Evolutionary conservation across 2,113 vertebrate species (phyloP).

Genomic region (Daboia siamensis): DNA sequence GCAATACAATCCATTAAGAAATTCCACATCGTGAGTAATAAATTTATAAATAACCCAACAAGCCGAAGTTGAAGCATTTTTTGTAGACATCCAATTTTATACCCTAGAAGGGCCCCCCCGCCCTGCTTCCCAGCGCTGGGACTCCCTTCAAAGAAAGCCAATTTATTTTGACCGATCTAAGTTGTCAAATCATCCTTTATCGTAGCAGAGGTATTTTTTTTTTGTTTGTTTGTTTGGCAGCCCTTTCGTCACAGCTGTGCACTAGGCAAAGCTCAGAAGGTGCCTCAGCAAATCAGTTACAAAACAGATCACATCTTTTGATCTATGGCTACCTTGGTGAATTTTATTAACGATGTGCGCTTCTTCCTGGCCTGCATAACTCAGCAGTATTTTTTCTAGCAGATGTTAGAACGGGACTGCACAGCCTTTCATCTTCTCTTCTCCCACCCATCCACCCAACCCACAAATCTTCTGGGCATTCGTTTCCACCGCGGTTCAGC

Average conservation of each 20-base stretch:
- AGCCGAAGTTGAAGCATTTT: background rate
- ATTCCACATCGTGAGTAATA: too few species aligned
- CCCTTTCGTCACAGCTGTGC: background rate
- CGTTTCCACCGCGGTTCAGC: constrained; percentile 25
- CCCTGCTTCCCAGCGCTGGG: too few species aligned
- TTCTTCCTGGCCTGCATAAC: background rate
- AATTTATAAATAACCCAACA: too few species aligned
- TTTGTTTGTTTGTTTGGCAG: background rate
- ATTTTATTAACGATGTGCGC: background rate
- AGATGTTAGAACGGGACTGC: constrained; percentile 11
- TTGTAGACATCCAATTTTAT: background rate
- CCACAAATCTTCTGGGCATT: constrained; percentile 23
- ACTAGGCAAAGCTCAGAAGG: constrained; percentile 2
- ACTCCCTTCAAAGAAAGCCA: background rate
- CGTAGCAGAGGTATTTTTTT: background rate
- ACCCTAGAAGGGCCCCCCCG: too few species aligned
- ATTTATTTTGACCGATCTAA: background rate
- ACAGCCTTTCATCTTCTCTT: constrained; percentile 27
- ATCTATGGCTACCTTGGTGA: background rate
- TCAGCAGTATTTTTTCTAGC: background rate
- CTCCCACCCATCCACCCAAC: background rate
- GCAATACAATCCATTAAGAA: too few species aligned
- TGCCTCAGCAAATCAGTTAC: background rate
- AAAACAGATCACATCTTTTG: background rate
- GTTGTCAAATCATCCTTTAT: background rate